Evolutionary conservation across 2,888 invertebrate species (phyloP), one percentile per base, ranked within the genome.

Genomic region (Physocephala rufipes): DNA sequence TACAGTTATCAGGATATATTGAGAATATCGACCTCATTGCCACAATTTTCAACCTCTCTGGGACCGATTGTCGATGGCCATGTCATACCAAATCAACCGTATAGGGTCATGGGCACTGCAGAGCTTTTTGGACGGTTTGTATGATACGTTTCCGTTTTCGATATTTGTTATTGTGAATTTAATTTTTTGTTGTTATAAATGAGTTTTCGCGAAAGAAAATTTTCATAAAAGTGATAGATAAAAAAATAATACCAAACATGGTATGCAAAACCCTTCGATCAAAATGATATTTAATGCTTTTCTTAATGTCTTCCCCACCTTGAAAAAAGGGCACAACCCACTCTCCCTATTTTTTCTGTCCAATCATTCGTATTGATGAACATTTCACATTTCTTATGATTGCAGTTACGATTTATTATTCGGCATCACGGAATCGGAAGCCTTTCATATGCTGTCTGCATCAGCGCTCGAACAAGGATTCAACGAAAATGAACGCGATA

Each of bases 31-130:
- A 89, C 90, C 70, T 82, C 89, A 61, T 89, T 90, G 2, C 90
- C 92, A 24, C 89, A 91, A 79, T 96, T 94, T 86, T 91, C 93
- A 79, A 94, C 95, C n/a, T 91, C 93, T 9, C 92, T 95, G 79
- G 96, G 95, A 1, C 97, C 97, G 3, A 90, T 94, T 45, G 91
- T 96, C 36, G 96, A 97, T 80, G 93, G 93, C 36, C 91, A 92
- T 66, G 93, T 95, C 74, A 91, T 96, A 76, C 94, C 94, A 1
- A 93, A 91, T 84, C 92, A 93, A 80, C 95, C 95, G 1, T 88
- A 89, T 59, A 90, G 90, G 81, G 89, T 91, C 67, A 94, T 95
- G 93, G 90, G 91, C 72, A 91, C 91, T 82, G 89, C 90, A 21
- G 91, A 92, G 82, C 88, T 92, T 70, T 90, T 94, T 80, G 91